Evolutionary conservation across 2,888 invertebrate species (phyloP).

Genomic region (Andrena praecox): DNA sequence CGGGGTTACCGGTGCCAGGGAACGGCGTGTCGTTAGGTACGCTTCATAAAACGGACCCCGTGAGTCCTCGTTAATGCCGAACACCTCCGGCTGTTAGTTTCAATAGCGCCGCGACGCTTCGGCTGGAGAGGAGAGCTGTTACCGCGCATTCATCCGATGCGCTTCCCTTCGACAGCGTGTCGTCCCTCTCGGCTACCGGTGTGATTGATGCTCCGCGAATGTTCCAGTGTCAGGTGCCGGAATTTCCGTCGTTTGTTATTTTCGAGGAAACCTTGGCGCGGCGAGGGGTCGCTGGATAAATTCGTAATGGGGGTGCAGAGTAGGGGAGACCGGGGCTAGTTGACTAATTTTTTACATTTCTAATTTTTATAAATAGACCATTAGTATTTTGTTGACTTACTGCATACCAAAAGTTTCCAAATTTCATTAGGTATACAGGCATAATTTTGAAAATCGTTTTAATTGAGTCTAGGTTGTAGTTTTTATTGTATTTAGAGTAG

Average conservation of each 20-base stretch:
- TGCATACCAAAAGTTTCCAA: too few species aligned
- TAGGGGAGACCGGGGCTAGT: too few species aligned
- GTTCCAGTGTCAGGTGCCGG: neutral
- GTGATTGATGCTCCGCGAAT: neutral
- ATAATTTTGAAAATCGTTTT: too few species aligned
- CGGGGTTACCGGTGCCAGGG: constrained; percentile 44
- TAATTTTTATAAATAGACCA: too few species aligned
- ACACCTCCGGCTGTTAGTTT: constrained; percentile 72
- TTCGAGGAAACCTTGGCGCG: neutral
- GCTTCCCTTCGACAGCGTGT: neutral
- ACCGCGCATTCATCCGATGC: neutral
- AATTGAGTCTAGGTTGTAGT: too few species aligned
- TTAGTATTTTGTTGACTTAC: too few species aligned
- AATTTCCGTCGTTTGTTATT: constrained; percentile 4
- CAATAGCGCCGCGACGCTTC: constrained; percentile 57
- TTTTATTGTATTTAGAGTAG: too few species aligned
- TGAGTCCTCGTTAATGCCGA: constrained; percentile 75
- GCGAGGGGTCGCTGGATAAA: neutral
- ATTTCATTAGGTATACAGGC: too few species aligned
- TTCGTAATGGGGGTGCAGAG: neutral
- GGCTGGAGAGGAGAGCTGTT: neutral
- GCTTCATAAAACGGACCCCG: constrained; percentile 72
- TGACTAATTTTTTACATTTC: too few species aligned
- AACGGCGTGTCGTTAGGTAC: constrained; percentile 62
- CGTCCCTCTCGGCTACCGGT: neutral